Evolutionary conservation across 2,797 vertebrate genomes (phyloP), one percentile per base, ranked within the genome.

Genomic region (Selene dorsalis): DNA sequence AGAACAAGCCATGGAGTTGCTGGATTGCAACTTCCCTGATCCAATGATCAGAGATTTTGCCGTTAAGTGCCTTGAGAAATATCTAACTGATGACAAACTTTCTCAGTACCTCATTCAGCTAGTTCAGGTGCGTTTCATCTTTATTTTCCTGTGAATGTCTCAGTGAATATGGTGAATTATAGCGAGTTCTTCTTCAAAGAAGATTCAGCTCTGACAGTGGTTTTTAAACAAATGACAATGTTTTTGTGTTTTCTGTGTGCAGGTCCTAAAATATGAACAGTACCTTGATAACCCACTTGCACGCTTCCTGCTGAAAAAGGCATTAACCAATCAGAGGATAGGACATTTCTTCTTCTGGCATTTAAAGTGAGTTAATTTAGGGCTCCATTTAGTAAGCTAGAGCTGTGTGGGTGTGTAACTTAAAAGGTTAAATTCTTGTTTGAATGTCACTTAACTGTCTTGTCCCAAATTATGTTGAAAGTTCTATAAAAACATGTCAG

Each of bases 341-440:
- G 98, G 98, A 93, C 98, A 99, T 85, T 99, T 99, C 94, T 99
- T 99, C 95, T 99, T 99, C 93, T 99, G 98, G 97, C 97, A 99
- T 95, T 96, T 99, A 88, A 99, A 99, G 98, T 99, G 94, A 96
- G 97, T 94, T 58, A 0, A 78, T 77, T 77, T 45, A 79, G 50
- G 48, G 73, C 50, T 50, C 17, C 47, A 60, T 56, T 50, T 26
- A 47, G 41, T 11, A 65, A 71, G 50, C 38, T 58, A 47, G 12
- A 61, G 17, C 47, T 70, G 26, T 63, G 52, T 70, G 67, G 69
- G 26, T 41, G 3, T 63, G 52, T 57, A 30, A 69, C 58, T 70
- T 28, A 1, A 83, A 83, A 72, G 69, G 66, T 81, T 80, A 70
- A 77, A 66, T 22, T 62, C 24, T 73, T 77, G 41, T 72, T 70